Evolutionary conservation across 2,113 vertebrate species (phyloP).

Genomic region (Hippocampus zosterae): DNA sequence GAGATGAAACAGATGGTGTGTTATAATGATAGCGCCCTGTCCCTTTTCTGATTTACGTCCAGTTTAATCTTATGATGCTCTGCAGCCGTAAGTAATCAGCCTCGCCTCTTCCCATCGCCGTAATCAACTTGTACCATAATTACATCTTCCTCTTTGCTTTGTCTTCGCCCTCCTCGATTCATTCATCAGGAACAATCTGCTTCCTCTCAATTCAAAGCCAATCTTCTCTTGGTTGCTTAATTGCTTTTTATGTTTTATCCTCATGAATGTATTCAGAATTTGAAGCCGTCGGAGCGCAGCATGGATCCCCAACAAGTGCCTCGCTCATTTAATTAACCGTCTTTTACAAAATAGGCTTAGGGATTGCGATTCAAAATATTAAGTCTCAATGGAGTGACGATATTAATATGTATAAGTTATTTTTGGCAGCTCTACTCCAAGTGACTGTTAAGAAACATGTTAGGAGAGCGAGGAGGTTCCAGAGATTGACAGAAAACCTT

Average conservation of each 20-base stretch:
- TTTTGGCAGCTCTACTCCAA: no score
- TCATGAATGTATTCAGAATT: background rate
- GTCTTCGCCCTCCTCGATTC: background rate
- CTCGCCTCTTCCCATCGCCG: background rate
- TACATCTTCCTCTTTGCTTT: background rate
- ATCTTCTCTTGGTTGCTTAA: conserved; percentile 12
- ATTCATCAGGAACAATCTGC: background rate
- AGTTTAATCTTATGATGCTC: background rate
- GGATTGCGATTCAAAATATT: no score
- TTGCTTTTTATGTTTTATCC: background rate
- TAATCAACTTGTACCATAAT: background rate
- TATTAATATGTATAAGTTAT: no score
- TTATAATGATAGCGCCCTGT: background rate
- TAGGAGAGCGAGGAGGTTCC: no score
- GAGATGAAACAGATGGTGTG: background rate
- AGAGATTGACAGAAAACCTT: no score
- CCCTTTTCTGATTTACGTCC: background rate
- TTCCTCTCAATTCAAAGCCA: background rate
- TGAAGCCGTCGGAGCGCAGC: background rate
- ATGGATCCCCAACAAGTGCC: background rate
- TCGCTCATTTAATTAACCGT: background rate
- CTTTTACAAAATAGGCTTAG: background rate
- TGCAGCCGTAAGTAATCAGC: background rate
- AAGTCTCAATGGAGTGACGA: no score
- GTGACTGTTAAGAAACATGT: no score